Evolutionary conservation across 2,113 vertebrate genomes (phyloP).

Genomic region (Mormyrus iriodes): DNA sequence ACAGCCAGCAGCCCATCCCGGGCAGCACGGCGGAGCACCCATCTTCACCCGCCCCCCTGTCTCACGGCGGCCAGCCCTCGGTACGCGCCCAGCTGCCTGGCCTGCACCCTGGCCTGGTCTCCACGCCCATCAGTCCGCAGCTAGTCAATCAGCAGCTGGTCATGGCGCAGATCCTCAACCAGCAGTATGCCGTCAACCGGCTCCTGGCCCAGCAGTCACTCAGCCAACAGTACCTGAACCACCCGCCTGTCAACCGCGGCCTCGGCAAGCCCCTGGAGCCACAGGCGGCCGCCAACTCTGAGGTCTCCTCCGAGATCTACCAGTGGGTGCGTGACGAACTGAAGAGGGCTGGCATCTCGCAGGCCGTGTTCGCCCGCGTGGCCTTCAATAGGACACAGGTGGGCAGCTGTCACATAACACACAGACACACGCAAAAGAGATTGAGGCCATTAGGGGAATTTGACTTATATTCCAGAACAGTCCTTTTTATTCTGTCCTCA

Average conservation of each 20-base stretch:
- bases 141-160: conserved; percentile 98
- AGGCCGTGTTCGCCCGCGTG: conserved; percentile 97
- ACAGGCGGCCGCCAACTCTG: conserved; percentile 84
- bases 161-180: conserved; percentile 98
- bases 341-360: conserved; percentile 96
- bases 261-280: conserved; percentile 92
- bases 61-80: conserved; percentile 77
- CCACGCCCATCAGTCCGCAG: conserved; percentile 94
- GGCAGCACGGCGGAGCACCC: conserved; percentile 63
- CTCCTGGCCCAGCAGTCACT: conserved; percentile 97
- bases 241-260: conserved; percentile 92
- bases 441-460: not conserved
- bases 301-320: conserved; percentile 97
- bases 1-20: conserved; percentile 72
- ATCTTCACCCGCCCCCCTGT: conserved; percentile 80
- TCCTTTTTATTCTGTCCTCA: not conserved
- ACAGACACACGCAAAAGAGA: not conserved
- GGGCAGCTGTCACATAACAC: conserved; percentile 33
- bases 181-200: conserved; percentile 98
- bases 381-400: conserved; percentile 99
- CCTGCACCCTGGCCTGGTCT: conserved; percentile 92
- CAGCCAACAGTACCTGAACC: conserved; percentile 99
- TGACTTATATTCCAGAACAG: not conserved
- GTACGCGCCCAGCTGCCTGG: conserved; percentile 89
- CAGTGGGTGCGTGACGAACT: conserved; percentile 98